Evolutionary conservation across 2,888 invertebrate genomes (phyloP), one percentile per base, ranked within the genome.

Genomic region (Trilocha varians): DNA sequence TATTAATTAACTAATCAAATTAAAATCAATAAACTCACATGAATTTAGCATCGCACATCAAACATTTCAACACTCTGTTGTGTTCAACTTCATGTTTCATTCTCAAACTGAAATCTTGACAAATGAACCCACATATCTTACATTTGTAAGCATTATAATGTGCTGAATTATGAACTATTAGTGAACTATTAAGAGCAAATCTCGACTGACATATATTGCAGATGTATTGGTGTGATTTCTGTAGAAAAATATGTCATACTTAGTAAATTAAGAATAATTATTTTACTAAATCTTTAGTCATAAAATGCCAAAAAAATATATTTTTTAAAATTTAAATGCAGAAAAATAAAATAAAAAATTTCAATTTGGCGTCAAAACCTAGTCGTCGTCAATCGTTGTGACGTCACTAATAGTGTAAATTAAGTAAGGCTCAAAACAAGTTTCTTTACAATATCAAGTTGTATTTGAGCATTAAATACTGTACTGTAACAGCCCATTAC

Each of bases 41-140:
- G 48, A 62, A 69, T 3, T 45, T 52, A 13, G 61, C 34, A 18
- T 45, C 42, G 43, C 71, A 71, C 41, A 59, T 60, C 3, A 66
- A 2, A 18, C 70, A 71, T 25, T 64, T 50, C 14, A 64, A 58
- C 3, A 60, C 38, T 25, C 38, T 53, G 3, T 34, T 44, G 39
- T 71, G 70, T 5, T 38, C 44, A 1, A 36, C 33, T 14, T 41
- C 41, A 43, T 62, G 62, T 35, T 16, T 40, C 4, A n/a, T 33
- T 8, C 37, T 45, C 1, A 48, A 39, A 1, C 42, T 39, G 5
- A 42, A 47, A 11, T 45, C 41, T 15, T 25, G 38, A 32, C 56
- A 57, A 0, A 37, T 3, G 11, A 46, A 55, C 0, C 48, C 45
- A 16, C 70, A 70, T 0, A 66, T 9, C 3, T 9, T 41, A 38